phyloP scores from a whole-genome alignment of 2,888 invertebrate genomes.

The Hypselothyrea guttata region DNA sequence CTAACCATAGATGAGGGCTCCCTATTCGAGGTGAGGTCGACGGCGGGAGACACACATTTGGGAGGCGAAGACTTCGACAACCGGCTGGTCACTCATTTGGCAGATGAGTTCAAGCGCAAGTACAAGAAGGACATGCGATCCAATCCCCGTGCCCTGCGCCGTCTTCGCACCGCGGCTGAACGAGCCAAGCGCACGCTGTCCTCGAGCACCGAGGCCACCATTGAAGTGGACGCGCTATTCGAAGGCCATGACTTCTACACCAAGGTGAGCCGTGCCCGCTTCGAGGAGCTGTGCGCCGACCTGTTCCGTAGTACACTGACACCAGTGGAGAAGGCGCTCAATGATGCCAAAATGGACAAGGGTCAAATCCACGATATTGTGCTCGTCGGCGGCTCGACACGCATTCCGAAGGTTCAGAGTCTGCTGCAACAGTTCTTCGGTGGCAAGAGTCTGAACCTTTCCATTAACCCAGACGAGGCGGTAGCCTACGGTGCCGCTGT shows the following conservation, averaged over 20 bases:
- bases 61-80: no score
- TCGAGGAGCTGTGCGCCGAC: slow-evolving; percentile 89
- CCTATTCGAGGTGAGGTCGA: no score
- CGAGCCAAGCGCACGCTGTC: slow-evolving; percentile 90
- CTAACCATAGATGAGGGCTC: no score
- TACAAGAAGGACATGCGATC: slow-evolving; percentile 86
- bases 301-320: slow-evolving; percentile 88
- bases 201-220: slow-evolving; percentile 89
- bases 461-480: slow-evolving; percentile 91
- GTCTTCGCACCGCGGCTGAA: slow-evolving; percentile 90
- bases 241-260: slow-evolving; percentile 89
- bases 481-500: slow-evolving; percentile 90
- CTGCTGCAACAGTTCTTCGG: slow-evolving; percentile 89
- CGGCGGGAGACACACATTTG: no score
- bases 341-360: slow-evolving; percentile 91
- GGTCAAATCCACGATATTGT: slow-evolving; percentile 90
- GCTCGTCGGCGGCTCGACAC: slow-evolving; percentile 90
- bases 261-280: slow-evolving; percentile 87
- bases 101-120: slow-evolving; percentile 93
- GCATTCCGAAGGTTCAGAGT: slow-evolving; percentile 90
- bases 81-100: slow-evolving; percentile 92
- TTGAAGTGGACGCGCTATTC: slow-evolving; percentile 89
- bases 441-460: slow-evolving; percentile 87
- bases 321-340: slow-evolving; percentile 90
- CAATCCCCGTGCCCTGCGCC: slow-evolving; percentile 87